Conservation (phyloP, 2,113 vertebrate genomes). For the Hippoglossus stenolepis region DNA sequence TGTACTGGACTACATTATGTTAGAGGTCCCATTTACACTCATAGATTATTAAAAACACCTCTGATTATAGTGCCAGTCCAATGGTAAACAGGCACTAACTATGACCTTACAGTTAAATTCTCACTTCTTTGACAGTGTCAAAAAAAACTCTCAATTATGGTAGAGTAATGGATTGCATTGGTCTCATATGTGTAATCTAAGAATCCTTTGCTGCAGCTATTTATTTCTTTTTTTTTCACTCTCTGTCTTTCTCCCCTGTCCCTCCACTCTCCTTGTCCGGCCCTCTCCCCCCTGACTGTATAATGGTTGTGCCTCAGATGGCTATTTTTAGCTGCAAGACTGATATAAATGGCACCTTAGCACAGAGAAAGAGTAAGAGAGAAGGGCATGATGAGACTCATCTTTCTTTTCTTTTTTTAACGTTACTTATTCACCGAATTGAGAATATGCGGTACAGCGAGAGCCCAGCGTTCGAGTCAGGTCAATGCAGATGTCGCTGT, state of each 20-base stretch:
- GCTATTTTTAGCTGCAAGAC: constrained; percentile 77
- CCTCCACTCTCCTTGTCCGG: constrained; percentile 41
- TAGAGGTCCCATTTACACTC: background rate
- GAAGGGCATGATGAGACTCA: constrained; percentile 59
- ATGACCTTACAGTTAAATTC: background rate
- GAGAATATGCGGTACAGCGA: background rate
- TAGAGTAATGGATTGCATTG: background rate
- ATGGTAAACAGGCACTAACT: background rate
- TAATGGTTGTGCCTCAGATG: constrained; percentile 67
- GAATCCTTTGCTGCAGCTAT: background rate
- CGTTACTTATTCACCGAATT: constrained; percentile 33
- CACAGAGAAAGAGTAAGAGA: constrained; percentile 57
- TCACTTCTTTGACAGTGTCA: background rate
- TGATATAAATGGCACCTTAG: constrained; percentile 75
- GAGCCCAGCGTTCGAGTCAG: background rate
- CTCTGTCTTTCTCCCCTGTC: constrained; percentile 15
- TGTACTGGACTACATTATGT: background rate
- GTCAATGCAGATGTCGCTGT: constrained; percentile 1
- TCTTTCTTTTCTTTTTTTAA: constrained; percentile 29
- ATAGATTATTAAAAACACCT: background rate
- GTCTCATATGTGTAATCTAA: background rate
- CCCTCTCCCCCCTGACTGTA: constrained; percentile 49
- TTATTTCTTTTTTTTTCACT: background rate
- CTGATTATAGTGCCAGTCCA: background rate
- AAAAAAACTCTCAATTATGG: background rate